Percentiles rank a stretch among this genome's conserved stretches.
Conservation (phyloP, 2,888 invertebrate genomes). For the Andrena marginata region DNA sequence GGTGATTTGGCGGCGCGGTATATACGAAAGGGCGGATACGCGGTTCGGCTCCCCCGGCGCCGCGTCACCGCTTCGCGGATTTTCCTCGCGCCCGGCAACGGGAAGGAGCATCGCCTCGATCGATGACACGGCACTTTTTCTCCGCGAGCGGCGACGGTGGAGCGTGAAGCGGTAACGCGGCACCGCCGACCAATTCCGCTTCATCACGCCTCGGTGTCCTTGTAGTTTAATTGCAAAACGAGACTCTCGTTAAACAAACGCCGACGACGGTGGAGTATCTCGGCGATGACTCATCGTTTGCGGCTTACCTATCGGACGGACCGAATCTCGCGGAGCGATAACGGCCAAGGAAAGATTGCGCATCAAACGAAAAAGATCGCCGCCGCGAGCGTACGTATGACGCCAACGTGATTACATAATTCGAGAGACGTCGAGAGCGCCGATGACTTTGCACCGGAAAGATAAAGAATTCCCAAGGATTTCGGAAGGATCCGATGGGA, state of each 20-base stretch:
- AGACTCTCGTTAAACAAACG: constrained; percentile 29
- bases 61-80: neutral
- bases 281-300: constrained; percentile 35
- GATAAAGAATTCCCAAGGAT: neutral
- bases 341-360: constrained; percentile 3
- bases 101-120: neutral
- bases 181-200: neutral
- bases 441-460: neutral
- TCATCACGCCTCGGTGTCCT: constrained; percentile 7
- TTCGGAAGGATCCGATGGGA: neutral
- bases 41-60: constrained; percentile 8
- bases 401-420: constrained; percentile 24
- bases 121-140: neutral
- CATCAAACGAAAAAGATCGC: no score
- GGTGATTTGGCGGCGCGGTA: constrained; percentile 48
- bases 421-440: neutral
- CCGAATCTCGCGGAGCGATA: constrained; percentile 10
- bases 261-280: constrained; percentile 3
- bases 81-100: no score
- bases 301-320: constrained; percentile 3
- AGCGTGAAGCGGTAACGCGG: no score
- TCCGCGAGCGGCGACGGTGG: neutral
- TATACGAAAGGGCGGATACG: constrained; percentile 31
- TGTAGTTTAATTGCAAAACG: constrained; percentile 16
- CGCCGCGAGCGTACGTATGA: neutral